Evolutionary conservation across 2,797 vertebrate species (phyloP), one percentile per base, ranked within the genome.

Genomic region (Valencia hispanica): DNA sequence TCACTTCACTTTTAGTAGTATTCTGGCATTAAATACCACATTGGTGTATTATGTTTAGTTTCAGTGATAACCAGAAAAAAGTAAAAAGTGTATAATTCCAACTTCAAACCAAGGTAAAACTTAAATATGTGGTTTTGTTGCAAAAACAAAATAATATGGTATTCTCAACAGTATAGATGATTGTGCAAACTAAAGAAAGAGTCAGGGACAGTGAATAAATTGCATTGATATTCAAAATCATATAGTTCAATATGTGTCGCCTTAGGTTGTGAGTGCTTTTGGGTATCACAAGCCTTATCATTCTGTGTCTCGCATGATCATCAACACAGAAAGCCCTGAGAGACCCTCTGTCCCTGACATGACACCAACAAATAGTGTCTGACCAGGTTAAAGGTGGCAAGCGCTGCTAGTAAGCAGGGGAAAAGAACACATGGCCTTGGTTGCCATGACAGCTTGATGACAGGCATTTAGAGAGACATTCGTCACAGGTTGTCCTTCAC

Each of bases 391-490:
- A 90, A 92, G 86, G 88, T 86, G 78, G 79, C 78, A 71, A 74
- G 68, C 32, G 12, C 68, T 69, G 73, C 79, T 78, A 75, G 78
- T 77, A 74, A 84, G 81, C 76, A 32, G 83, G 86, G 84, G 89
- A 86, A 87, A 88, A 87, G 83, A 87, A 69, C 71, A 72, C 48
- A 43, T 4, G 41, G 89, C 88, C 84, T 88, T 84, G 85, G 79
- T 82, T 1, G 2, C 87, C 80, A 68, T 93, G 91, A 90, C 91
- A 92, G 85, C 86, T 73, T 55, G 4, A 80, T 92, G 91, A 93
- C 81, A 72, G 88, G 74, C 61, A 85, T 86, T 86, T 75, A 74
- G 66, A 80, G 80, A 82, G 84, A 87, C 89, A 91, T 94, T 92
- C 93, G 92, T 94, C 93, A 92, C 77, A 68, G 72, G 45, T 66